Evolutionary conservation across 1,140 invertebrate genomes (phyloP).

Genomic region (Apolygus lucorum): DNA sequence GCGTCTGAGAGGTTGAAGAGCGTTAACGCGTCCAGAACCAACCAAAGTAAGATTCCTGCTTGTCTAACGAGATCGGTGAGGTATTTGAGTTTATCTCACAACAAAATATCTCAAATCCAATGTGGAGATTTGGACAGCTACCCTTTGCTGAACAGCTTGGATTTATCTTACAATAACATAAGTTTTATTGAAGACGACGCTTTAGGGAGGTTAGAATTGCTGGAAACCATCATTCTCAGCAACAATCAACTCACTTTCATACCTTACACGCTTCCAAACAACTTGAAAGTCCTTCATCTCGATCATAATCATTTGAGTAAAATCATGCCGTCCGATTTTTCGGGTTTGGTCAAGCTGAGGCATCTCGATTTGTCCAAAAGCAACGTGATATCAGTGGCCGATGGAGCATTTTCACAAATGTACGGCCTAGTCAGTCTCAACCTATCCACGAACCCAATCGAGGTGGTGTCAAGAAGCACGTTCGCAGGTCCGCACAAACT

Average conservation of each 20-base stretch:
- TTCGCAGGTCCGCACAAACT: conserved; percentile 56
- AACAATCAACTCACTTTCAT: conserved; percentile 59
- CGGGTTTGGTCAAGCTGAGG: conserved; percentile 57
- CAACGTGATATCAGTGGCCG: conserved; percentile 52
- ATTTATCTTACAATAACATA: conserved; percentile 71
- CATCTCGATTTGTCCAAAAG: conserved; percentile 60
- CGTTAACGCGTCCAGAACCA: conserved; percentile 72
- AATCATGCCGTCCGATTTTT: conserved; percentile 56
- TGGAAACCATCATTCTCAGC: conserved; percentile 68
- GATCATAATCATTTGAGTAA: conserved; percentile 56
- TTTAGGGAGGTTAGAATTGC: conserved; percentile 66
- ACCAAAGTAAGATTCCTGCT: conserved; percentile 67
- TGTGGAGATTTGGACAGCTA: conserved; percentile 85
- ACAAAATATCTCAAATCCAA: conserved; percentile 59
- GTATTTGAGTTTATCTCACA: conserved; percentile 66
- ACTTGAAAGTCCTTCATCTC: conserved; percentile 51
- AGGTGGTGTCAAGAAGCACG: conserved; percentile 52
- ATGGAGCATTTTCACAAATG: conserved; percentile 57
- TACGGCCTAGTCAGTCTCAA: conserved; percentile 57
- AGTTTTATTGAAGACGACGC: conserved; percentile 74
- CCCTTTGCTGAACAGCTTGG: conserved; percentile 67
- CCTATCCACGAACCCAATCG: conserved; percentile 66
- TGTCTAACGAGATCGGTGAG: conserved; percentile 74
- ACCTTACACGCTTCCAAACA: conserved; percentile 55
- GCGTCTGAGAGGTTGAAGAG: conserved; percentile 54